These are phyloP conservation scores for Miniopterus natalensis DNA, from an alignment of 2,113 vertebrate species.

Conservation along the genomic window DNA sequence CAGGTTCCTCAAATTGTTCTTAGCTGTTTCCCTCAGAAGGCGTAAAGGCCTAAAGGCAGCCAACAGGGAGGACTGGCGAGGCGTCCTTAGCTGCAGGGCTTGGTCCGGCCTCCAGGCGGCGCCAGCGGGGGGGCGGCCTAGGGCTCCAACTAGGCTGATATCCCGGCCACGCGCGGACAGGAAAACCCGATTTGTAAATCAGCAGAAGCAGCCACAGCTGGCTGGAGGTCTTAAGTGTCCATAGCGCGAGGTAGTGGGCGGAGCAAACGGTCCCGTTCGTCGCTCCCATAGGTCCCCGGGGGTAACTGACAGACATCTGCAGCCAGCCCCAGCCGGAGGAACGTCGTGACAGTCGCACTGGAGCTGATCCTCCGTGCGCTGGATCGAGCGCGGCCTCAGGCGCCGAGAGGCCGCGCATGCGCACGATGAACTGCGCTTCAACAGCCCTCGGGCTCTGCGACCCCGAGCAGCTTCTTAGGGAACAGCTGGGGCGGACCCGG, in stretches of 20 bases:
- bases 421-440: background rate
- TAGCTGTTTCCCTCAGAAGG: background rate
- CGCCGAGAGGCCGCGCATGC: background rate
- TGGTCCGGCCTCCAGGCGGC: slow-evolving; percentile 38
- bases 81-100: background rate
- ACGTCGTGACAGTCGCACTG: fast-evolving
- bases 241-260: background rate
- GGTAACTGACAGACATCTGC: background rate
- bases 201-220: background rate
- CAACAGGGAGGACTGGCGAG: background rate
- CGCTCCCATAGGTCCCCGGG: background rate
- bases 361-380: fast-evolving
- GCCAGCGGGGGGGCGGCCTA: background rate
- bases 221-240: background rate
- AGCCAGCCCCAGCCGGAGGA: background rate
- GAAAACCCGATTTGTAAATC: background rate
- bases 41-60: background rate
- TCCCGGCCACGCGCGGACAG: background rate
- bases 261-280: background rate
- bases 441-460: background rate
- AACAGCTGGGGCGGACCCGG: background rate
- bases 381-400: background rate
- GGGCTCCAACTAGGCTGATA: background rate
- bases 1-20: background rate
- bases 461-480: background rate